phyloP scores from a whole-genome alignment of 2,888 invertebrate species.

The Aquatica leii region DNA sequence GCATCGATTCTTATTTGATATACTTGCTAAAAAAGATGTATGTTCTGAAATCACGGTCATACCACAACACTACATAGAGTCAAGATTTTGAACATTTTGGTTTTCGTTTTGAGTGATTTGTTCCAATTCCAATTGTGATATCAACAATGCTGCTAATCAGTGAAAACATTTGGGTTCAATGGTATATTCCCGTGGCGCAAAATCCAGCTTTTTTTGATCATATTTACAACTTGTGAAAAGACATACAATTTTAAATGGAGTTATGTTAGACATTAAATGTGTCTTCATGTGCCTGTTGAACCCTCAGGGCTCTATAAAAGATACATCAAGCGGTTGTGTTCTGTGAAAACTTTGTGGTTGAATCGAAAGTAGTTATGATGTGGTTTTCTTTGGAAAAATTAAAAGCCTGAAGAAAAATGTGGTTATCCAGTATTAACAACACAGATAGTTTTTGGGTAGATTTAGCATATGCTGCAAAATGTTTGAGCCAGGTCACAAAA shows the following conservation, averaged over 20 bases:
- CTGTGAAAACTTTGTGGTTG: no score
- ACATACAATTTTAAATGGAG: conserved; percentile 9
- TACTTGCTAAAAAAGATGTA: no score
- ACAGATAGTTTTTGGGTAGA: conserved; percentile 43
- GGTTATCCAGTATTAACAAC: conserved; percentile 50
- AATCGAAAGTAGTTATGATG: background rate
- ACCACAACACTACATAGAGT: no score
- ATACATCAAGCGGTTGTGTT: no score
- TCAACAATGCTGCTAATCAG: conserved; percentile 14
- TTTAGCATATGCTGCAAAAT: conserved; percentile 42
- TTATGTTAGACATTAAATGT: conserved; percentile 11
- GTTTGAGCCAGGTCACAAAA: conserved; percentile 44
- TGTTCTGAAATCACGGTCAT: no score
- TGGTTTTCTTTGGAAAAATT: conserved; percentile 29
- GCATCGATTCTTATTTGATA: no score
- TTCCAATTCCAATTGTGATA: background rate
- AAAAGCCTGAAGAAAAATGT: conserved; percentile 37
- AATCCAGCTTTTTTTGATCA: conserved; percentile 29
- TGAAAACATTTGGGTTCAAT: conserved; percentile 43
- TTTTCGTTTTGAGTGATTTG: background rate
- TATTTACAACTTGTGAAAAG: conserved; percentile 2
- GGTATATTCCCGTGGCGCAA: conserved; percentile 19
- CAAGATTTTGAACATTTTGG: no score
- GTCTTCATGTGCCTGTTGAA: conserved; percentile 20
- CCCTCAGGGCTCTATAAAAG: conserved; percentile 6